A percentile compares a stretch with the other conserved stretches of the same genome.
Evolutionary conservation across 2,888 invertebrate species (phyloP).

Genomic region (Brenthis hecate): DNA sequence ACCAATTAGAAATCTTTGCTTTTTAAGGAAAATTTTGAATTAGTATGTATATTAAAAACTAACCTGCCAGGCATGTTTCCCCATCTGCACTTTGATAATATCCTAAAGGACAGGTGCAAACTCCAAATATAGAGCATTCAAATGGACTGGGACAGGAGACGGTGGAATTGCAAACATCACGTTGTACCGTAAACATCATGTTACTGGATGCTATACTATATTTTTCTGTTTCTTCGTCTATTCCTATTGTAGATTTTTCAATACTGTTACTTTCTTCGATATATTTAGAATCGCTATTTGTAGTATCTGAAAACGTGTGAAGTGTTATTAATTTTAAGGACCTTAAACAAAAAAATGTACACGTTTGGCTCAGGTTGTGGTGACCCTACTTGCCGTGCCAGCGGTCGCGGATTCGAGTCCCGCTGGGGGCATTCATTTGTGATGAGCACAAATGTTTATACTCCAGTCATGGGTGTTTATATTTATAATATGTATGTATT

Average conservation of each 20-base stretch:
- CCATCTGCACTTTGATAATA: constrained; percentile 55
- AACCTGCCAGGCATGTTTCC: constrained; percentile 62
- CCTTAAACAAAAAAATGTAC: constrained; percentile 10
- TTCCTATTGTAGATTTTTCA: too few species aligned
- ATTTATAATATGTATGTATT: too few species aligned
- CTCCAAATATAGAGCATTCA: constrained; percentile 53
- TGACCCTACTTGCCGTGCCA: too few species aligned
- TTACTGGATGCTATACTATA: constrained; percentile 10
- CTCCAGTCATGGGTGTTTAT: too few species aligned
- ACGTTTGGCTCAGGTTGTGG: too few species aligned
- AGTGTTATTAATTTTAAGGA: neutral
- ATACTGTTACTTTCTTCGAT: neutral
- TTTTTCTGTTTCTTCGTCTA: neutral
- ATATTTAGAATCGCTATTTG: neutral
- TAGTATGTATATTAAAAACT: constrained; percentile 22
- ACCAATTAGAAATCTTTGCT: too few species aligned
- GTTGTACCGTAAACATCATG: constrained; percentile 31
- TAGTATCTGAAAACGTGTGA: neutral
- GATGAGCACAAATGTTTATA: too few species aligned
- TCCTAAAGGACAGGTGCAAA: constrained; percentile 65
- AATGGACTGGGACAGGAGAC: constrained; percentile 51
- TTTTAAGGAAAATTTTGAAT: too few species aligned
- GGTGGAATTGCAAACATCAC: constrained; percentile 45
- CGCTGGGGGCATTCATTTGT: too few species aligned
- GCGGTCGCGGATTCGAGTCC: too few species aligned